Evolutionary conservation across 1,140 invertebrate genomes (phyloP), one percentile per base, ranked within the genome.

Genomic region (Bombus balteatus): DNA sequence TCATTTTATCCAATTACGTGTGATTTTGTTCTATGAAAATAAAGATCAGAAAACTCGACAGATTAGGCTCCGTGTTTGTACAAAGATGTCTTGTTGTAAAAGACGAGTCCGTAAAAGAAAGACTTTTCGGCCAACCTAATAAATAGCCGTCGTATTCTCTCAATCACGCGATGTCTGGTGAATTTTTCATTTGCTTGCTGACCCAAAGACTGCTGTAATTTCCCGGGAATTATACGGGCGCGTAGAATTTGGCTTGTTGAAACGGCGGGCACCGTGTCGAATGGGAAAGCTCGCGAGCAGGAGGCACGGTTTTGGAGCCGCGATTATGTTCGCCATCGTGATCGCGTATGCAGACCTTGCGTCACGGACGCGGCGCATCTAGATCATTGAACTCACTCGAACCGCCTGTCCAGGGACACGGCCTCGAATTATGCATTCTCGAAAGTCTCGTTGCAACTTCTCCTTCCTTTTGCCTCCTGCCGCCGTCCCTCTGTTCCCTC

Each of bases 381-480:
- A 28, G 83, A 84, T 84, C 83, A 72, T 84, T 79, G 83, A 84
- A 84, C 83, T 84, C 75, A 41, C 83, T 72, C 34, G 82, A 78
- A 34, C 15, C 37, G 76, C 39, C 75, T 28, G 74, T 43, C 34
- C 74, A 25, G 59, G 39, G 62, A 57, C 81, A 41, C 62, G 37
- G 59, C 28, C 73, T 39, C 73, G 81, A 83, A 76, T 77, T 57
- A 83, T 53, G 81, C 81, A 77, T 77, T 77, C 73, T 32, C 43
- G 34, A 70, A 68, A 41, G 59, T 10, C 62, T 37, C 71, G 53
- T 2, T 9, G 25, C 12, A 15, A 4, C 10, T 28, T 32, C 6
- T 6, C 12, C 43, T n/a, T 65, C 12, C 65, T n/a, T 12, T 37
- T 13, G 28, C 13, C 13, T 13, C 18, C 6, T 0, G 3, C 25